Conservation (phyloP, 1,140 invertebrate species). For the Magallana gigas region DNA sequence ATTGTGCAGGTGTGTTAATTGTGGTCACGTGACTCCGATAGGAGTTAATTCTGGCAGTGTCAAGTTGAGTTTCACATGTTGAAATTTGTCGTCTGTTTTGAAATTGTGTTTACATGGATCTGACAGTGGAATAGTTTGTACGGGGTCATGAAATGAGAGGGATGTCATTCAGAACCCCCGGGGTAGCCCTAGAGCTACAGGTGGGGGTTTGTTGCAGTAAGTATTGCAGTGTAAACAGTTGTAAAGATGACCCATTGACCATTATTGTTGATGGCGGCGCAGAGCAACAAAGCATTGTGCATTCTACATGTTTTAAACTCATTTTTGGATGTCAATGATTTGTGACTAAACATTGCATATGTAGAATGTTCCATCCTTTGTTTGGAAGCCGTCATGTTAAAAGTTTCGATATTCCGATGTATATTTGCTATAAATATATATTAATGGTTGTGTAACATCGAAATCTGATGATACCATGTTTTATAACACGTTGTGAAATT, state of each 20-base stretch:
- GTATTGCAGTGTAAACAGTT: slow-evolving; percentile 1
- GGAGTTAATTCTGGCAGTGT: slow-evolving; percentile 36
- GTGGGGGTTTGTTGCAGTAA: slow-evolving; percentile 10
- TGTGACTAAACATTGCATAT: too few relatives aligned
- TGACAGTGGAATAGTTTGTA: not conserved
- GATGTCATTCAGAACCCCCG: not conserved
- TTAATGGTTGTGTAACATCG: too few relatives aligned
- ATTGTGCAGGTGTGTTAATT: slow-evolving; percentile 28
- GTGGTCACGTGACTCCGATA: slow-evolving; percentile 9
- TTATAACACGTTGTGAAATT: too few relatives aligned
- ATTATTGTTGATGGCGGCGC: slow-evolving; percentile 17
- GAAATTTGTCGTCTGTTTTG: slow-evolving; percentile 27
- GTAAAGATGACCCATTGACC: slow-evolving; percentile 16
- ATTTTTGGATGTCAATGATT: too few relatives aligned
- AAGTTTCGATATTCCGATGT: too few relatives aligned
- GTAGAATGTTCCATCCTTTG: too few relatives aligned
- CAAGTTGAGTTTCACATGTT: slow-evolving; percentile 32
- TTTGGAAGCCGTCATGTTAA: too few relatives aligned
- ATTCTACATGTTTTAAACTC: not conserved
- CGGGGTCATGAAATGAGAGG: slow-evolving; percentile 22
- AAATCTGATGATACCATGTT: too few relatives aligned
- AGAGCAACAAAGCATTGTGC: slow-evolving; percentile 23
- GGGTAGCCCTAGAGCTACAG: slow-evolving; percentile 18
- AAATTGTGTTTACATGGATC: slow-evolving; percentile 15
- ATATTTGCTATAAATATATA: too few relatives aligned